These are phyloP conservation scores for Gopherus evgoodei DNA, from an alignment of 2,113 vertebrate genomes.

Conservation along the genomic window DNA sequence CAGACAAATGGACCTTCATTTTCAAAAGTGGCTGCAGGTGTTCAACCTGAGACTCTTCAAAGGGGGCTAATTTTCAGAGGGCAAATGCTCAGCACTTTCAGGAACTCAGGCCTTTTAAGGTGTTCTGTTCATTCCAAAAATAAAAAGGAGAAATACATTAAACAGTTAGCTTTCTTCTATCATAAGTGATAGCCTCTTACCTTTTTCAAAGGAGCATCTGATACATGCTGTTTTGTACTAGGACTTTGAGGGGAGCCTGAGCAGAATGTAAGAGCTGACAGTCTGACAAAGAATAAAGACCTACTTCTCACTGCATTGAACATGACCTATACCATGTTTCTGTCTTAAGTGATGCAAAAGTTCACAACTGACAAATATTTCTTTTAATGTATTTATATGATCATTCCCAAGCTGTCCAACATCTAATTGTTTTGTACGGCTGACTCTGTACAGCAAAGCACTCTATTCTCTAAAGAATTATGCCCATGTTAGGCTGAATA, in stretches of 20 bases:
- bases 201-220: constrained; percentile 18
- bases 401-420: constrained; percentile 14
- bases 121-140: neutral
- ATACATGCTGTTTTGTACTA: constrained; percentile 21
- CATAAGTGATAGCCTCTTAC: neutral
- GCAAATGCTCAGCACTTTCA: neutral
- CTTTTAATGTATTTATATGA: constrained; percentile 54
- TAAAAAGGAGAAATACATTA: neutral
- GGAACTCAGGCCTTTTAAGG: neutral
- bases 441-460: constrained; percentile 28
- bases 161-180: neutral
- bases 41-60: neutral
- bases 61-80: neutral
- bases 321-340: constrained; percentile 10
- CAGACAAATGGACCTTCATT: neutral
- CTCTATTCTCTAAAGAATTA: constrained; percentile 15
- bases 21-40: neutral
- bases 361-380: constrained; percentile 46
- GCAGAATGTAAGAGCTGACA: neutral
- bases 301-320: neutral
- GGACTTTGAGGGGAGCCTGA: constrained; percentile 9
- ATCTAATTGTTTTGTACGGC: constrained; percentile 30
- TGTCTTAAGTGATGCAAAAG: constrained; percentile 33
- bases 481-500: neutral
- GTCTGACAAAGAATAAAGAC: neutral